Percentiles rank a stretch among this genome's conserved stretches.
Evolutionary conservation across 2,888 invertebrate genomes (phyloP).

Genomic region (Chloroclystis v-ata): DNA sequence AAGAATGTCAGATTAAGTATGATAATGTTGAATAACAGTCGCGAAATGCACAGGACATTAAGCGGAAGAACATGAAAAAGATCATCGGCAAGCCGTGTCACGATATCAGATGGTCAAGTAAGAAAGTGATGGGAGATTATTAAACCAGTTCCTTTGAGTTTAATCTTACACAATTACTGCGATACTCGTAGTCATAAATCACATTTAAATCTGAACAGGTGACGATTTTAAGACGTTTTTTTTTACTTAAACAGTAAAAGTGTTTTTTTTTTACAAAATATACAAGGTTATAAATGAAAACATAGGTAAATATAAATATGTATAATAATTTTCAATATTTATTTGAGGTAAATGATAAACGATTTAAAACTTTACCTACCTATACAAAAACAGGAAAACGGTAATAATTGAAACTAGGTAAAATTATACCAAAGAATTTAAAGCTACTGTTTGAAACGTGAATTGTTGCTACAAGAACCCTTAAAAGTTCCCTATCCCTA

Average conservation of each 20-base stretch:
- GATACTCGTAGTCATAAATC: too few relatives aligned
- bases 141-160: constrained; percentile 8
- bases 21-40: constrained; percentile 5
- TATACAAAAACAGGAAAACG: background rate
- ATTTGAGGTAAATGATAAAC: too few relatives aligned
- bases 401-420: too few relatives aligned
- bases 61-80: constrained; percentile 14
- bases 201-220: too few relatives aligned
- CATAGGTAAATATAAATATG: too few relatives aligned
- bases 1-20: constrained; percentile 5
- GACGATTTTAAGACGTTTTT: too few relatives aligned
- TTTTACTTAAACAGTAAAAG: too few relatives aligned
- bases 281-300: too few relatives aligned
- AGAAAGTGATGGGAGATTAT: constrained; percentile 25
- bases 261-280: too few relatives aligned
- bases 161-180: background rate
- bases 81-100: constrained; percentile 7
- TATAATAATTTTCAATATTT: too few relatives aligned
- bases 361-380: background rate
- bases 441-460: too few relatives aligned
- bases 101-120: constrained; percentile 27
- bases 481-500: background rate
- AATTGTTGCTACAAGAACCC: background rate
- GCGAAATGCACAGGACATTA: constrained; percentile 2
- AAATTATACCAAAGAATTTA: too few relatives aligned